Conservation (phyloP, 2,888 invertebrate genomes). For the Strigamia transsilvanica region DNA sequence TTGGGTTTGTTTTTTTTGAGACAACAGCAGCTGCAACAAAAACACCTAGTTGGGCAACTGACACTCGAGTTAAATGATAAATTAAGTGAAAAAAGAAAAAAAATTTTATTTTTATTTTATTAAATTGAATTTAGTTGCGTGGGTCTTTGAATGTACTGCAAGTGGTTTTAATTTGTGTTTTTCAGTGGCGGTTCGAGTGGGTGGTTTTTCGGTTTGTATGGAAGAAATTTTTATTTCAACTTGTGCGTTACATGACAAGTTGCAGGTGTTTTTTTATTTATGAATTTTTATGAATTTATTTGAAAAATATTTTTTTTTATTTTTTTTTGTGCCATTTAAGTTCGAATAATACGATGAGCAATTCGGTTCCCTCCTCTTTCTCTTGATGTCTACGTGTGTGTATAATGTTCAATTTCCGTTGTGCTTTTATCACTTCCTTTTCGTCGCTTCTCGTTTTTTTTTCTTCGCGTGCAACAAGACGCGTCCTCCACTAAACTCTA, state of each 20-base stretch:
- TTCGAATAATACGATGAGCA: conserved; percentile 12
- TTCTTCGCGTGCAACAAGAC: conserved; percentile 37
- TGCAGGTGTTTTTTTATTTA: neutral
- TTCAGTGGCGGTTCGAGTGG: conserved; percentile 6
- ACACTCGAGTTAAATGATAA: conserved; percentile 28
- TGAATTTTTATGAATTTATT: neutral
- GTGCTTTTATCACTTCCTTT: conserved; percentile 38
- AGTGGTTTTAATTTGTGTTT: no score
- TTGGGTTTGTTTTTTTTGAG: neutral
- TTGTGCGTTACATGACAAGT: neutral
- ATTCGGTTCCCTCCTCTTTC: neutral
- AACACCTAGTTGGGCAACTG: conserved; percentile 7
- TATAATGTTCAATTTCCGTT: conserved; percentile 39
- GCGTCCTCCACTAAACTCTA: neutral
- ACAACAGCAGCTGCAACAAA: conserved; percentile 23
- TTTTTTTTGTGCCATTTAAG: neutral
- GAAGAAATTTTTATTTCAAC: neutral
- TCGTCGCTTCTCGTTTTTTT: neutral
- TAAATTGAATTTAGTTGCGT: neutral
- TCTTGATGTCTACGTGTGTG: conserved; percentile 21
- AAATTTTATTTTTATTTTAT: neutral
- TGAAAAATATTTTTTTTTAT: no score
- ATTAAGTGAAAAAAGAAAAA: neutral
- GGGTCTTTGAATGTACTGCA: neutral
- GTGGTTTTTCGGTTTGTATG: neutral